Evolutionary conservation across 1,140 invertebrate species (phyloP).

Genomic region (Coptotermes formosanus): DNA sequence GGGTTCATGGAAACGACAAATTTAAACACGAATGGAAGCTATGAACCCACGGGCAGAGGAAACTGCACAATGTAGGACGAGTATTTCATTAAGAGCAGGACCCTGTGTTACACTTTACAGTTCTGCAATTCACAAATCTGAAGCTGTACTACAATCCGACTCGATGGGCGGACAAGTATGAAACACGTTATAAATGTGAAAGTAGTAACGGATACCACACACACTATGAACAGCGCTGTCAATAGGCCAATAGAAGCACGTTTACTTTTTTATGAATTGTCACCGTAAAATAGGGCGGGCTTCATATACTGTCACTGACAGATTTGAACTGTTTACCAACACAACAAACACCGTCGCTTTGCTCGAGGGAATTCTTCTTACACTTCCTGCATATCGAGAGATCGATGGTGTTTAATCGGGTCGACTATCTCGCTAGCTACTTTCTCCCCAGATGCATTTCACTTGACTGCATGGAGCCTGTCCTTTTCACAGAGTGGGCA

Average conservation of each 20-base stretch:
- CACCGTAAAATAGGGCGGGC: not conserved
- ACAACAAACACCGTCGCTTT: constrained; percentile 5
- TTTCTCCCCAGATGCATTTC: not conserved
- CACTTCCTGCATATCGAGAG: not conserved
- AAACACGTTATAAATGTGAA: not conserved
- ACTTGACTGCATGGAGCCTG: not conserved
- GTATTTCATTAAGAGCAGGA: not conserved
- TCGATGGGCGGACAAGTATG: not conserved
- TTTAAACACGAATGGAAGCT: not conserved
- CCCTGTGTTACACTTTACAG: not conserved
- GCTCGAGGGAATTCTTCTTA: not conserved
- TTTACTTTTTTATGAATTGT: not conserved
- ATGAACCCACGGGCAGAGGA: not conserved
- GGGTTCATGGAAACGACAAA: too few relatives aligned
- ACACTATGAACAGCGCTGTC: not conserved
- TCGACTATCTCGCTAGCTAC: not conserved
- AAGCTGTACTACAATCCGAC: not conserved
- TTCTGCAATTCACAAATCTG: not conserved
- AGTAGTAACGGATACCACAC: not conserved
- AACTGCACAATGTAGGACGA: not conserved
- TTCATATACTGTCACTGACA: not conserved
- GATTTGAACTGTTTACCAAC: not conserved
- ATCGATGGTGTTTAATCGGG: not conserved
- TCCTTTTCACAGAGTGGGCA: not conserved
- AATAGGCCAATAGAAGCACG: not conserved